Conservation (phyloP, 2,113 vertebrate genomes). For the Falco punctatus region DNA sequence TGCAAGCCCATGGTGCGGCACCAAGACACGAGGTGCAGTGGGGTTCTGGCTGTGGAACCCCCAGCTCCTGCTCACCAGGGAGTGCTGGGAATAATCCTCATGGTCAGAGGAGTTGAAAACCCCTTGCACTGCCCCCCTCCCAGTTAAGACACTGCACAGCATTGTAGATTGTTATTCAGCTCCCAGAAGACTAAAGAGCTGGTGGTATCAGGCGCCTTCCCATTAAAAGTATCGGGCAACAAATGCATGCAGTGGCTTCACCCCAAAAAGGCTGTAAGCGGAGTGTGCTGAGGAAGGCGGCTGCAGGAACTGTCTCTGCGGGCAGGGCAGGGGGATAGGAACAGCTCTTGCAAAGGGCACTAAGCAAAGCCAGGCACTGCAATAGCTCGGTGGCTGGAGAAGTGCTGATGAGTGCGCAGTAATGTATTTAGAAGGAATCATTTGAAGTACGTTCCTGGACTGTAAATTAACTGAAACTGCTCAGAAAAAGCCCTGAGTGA, state of each 20-base stretch:
- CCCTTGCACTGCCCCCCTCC: not conserved
- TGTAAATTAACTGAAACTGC: slow-evolving; percentile 5
- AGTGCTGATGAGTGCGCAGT: not conserved
- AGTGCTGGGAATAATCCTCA: not conserved
- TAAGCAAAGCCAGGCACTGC: not conserved
- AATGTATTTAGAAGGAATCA: not conserved
- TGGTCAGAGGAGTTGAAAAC: not conserved
- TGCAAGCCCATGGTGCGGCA: not conserved
- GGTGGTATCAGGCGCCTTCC: not conserved
- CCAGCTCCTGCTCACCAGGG: not conserved
- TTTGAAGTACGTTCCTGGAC: not conserved
- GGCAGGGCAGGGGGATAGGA: not conserved
- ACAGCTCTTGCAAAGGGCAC: not conserved
- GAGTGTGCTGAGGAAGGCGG: not conserved
- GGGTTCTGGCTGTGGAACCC: not conserved
- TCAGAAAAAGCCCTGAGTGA: slow-evolving; percentile 24
- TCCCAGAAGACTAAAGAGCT: not conserved
- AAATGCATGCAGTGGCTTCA: not conserved
- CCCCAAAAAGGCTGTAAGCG: not conserved
- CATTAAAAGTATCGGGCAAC: not conserved
- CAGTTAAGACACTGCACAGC: not conserved
- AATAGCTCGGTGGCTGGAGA: not conserved
- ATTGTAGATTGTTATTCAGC: not conserved
- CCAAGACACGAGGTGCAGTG: accelerated
- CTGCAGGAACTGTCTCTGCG: not conserved